Percentiles rank a stretch among this genome's conserved stretches.
These are phyloP conservation scores for Erebia palarica DNA, from an alignment of 2,888 invertebrate species.

Conservation along the genomic window DNA sequence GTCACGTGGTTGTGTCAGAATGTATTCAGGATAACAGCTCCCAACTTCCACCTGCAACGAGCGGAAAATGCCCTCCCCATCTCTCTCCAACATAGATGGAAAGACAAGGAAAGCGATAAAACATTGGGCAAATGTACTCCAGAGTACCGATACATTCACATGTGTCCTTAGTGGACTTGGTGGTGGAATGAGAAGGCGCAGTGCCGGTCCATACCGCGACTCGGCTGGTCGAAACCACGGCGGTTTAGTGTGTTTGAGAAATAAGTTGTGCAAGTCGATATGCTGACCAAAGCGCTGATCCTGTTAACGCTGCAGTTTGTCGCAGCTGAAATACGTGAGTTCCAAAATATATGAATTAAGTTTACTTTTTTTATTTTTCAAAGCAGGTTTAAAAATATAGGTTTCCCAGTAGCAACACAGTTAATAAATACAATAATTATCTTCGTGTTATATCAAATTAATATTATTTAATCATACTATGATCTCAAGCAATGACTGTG, in stretches of 20 bases:
- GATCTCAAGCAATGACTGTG: too few species aligned
- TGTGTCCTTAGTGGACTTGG: conserved; percentile 50
- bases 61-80: conserved; percentile 28
- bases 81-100: conserved; percentile 32
- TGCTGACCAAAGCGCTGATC: conserved; percentile 61
- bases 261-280: conserved; percentile 59
- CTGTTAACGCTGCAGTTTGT: conserved; percentile 65
- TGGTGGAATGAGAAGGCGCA: conserved; percentile 53
- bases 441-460: too few species aligned
- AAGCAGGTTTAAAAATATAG: not conserved
- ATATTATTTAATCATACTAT: too few species aligned
- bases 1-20: conserved; percentile 27
- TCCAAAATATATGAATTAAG: not conserved
- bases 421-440: too few species aligned
- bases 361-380: not conserved
- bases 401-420: not conserved
- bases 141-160: conserved; percentile 58
- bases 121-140: conserved; percentile 42
- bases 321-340: conserved; percentile 76
- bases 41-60: conserved; percentile 32
- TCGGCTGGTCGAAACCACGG: conserved; percentile 64
- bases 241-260: conserved; percentile 52
- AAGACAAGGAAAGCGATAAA: conserved; percentile 41
- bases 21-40: conserved; percentile 31
- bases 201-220: conserved; percentile 69